Evolutionary conservation across 2,888 invertebrate species (phyloP).

Genomic region (Bedellia somnulentella): DNA sequence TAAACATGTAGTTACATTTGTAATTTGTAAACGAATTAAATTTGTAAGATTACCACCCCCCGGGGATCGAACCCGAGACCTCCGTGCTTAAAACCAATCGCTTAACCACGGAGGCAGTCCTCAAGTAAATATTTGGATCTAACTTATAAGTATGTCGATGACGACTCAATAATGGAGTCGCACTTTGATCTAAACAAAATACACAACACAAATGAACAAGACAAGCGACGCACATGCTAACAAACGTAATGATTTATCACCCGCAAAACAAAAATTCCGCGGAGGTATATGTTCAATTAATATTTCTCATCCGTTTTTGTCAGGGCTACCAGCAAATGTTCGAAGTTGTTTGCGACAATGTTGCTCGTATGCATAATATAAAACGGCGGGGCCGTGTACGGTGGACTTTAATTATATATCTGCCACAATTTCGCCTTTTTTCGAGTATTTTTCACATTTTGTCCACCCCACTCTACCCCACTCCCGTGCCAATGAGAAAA

Average conservation of each 20-base stretch:
- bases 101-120: too few relatives aligned
- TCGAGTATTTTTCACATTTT: constrained; percentile 63
- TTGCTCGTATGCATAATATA: constrained; percentile 54
- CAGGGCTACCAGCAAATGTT: constrained; percentile 1
- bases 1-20: too few relatives aligned
- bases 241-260: constrained; percentile 16
- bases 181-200: too few relatives aligned
- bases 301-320: constrained; percentile 22
- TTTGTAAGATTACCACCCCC: too few relatives aligned
- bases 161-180: too few relatives aligned
- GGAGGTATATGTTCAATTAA: constrained; percentile 25
- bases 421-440: constrained; percentile 63
- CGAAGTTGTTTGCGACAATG: constrained; percentile 24
- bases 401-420: constrained; percentile 60
- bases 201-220: too few relatives aligned
- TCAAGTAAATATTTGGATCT: too few relatives aligned
- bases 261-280: constrained; percentile 8
- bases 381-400: constrained; percentile 44
- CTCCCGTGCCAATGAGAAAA: constrained; percentile 41
- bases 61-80: too few relatives aligned
- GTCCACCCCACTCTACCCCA: constrained; percentile 29
- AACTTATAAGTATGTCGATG: too few relatives aligned
- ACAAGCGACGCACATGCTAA: too few relatives aligned
- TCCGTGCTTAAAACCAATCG: too few relatives aligned
- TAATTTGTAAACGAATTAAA: too few relatives aligned